Conservation (phyloP, 2,888 invertebrate genomes). For the Lamellibrachia satsuma region DNA sequence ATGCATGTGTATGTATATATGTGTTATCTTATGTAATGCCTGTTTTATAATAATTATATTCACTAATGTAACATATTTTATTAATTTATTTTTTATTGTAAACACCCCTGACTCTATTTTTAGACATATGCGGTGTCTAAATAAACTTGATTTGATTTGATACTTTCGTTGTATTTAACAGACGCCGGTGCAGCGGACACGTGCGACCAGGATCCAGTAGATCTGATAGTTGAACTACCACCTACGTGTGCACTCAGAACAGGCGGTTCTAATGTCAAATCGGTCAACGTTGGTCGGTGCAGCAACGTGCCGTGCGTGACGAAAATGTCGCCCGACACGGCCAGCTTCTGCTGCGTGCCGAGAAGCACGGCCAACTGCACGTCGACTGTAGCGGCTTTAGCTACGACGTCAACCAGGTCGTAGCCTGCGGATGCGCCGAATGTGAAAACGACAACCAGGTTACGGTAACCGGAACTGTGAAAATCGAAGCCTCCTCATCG, state of each 20-base stretch:
- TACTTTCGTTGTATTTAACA: not conserved
- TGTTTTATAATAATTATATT: too few species aligned
- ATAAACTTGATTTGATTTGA: too few species aligned
- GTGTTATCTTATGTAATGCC: too few species aligned
- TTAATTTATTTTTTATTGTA: too few species aligned
- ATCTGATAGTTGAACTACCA: not conserved
- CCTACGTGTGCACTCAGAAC: not conserved
- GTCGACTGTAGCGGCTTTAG: not conserved
- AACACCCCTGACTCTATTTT: too few species aligned
- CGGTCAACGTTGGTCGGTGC: not conserved
- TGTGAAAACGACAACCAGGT: not conserved
- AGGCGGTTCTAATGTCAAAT: not conserved
- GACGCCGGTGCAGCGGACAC: not conserved
- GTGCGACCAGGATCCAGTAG: not conserved
- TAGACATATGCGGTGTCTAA: too few species aligned
- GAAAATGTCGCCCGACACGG: not conserved
- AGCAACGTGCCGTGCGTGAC: not conserved
- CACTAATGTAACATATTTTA: too few species aligned
- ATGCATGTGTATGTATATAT: too few species aligned
- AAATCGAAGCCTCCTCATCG: not conserved
- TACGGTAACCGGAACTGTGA: not conserved
- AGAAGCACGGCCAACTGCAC: not conserved
- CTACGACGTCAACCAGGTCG: not conserved
- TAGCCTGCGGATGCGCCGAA: not conserved
- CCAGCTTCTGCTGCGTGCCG: not conserved